Percentiles rank a stretch among this genome's conserved stretches.
These are phyloP conservation scores for Pseudomyrmex dendroicus DNA, from an alignment of 1,140 invertebrate species.

Conservation along the genomic window DNA sequence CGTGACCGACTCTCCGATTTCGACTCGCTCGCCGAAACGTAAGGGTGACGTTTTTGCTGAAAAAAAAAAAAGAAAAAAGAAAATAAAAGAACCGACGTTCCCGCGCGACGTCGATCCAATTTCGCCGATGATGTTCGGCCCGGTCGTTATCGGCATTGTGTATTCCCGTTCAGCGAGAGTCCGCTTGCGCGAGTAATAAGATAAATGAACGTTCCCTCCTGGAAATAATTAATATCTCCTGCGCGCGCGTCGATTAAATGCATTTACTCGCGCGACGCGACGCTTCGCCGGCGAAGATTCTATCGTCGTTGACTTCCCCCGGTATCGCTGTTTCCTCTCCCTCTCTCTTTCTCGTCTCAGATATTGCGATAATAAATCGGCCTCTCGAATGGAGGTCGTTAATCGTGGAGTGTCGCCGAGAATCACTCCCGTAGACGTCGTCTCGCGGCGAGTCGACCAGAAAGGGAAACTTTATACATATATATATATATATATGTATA, in stretches of 20 bases:
- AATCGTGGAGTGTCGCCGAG: conserved; percentile 56
- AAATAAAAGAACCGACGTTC: neutral
- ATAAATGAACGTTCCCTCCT: conserved; percentile 10
- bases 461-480: conserved; percentile 22
- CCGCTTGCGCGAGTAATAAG: conserved; percentile 18
- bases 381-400: conserved; percentile 54
- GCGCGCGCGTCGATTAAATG: conserved; percentile 47
- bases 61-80: too few relatives aligned
- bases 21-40: conserved; percentile 2
- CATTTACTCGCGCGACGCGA: conserved; percentile 5
- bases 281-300: conserved; percentile 44
- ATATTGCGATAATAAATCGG: conserved; percentile 59
- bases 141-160: conserved; percentile 38
- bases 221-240: conserved; percentile 44
- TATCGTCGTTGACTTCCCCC: conserved; percentile 52
- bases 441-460: conserved; percentile 32
- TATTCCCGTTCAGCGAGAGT: conserved; percentile 23
- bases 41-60: neutral
- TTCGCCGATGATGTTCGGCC: conserved; percentile 8
- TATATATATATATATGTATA: too few relatives aligned
- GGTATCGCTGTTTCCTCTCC: conserved; percentile 21
- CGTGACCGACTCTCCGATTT: conserved; percentile 37
- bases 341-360: conserved; percentile 31
- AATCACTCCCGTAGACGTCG: conserved; percentile 39
- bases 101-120: conserved; percentile 28